Evolutionary conservation across 2,797 vertebrate species (phyloP).

Genomic region (Lacerta agilis): DNA sequence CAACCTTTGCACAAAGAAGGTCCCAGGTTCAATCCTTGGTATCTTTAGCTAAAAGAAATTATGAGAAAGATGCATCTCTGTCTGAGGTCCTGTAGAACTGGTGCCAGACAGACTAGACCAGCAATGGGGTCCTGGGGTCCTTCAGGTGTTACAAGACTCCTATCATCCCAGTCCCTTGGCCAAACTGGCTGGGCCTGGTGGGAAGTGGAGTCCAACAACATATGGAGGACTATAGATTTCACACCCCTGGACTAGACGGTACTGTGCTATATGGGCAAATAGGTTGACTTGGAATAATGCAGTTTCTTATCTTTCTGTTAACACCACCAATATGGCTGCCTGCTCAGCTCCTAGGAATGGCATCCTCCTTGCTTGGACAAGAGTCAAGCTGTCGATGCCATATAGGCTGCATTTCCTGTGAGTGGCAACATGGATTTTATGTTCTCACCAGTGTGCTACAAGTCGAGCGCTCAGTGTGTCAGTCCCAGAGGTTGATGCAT

Average conservation of each 20-base stretch:
- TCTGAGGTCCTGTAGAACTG: neutral
- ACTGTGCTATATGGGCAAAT: neutral
- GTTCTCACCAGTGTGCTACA: slow-evolving; percentile 1
- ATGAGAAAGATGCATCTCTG: neutral
- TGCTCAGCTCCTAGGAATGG: fast-evolving
- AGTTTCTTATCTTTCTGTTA: neutral
- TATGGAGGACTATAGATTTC: neutral
- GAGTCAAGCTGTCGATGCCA: neutral
- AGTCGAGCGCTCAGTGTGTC: neutral
- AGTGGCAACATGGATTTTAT: neutral
- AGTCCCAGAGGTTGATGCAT: slow-evolving; percentile 10
- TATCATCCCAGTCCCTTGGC: neutral
- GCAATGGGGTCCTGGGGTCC: too few relatives aligned
- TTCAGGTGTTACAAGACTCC: too few relatives aligned
- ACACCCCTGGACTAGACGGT: neutral
- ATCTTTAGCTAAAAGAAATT: neutral
- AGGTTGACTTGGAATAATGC: neutral
- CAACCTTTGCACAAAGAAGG: neutral
- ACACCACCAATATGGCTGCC: neutral
- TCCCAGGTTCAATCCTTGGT: neutral
- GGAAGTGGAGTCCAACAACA: neutral
- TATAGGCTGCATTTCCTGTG: neutral
- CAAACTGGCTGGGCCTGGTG: neutral
- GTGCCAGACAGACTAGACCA: neutral
- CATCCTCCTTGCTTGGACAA: neutral